Conservation (phyloP, 2,113 vertebrate genomes). For the Pollachius pollachius region DNA sequence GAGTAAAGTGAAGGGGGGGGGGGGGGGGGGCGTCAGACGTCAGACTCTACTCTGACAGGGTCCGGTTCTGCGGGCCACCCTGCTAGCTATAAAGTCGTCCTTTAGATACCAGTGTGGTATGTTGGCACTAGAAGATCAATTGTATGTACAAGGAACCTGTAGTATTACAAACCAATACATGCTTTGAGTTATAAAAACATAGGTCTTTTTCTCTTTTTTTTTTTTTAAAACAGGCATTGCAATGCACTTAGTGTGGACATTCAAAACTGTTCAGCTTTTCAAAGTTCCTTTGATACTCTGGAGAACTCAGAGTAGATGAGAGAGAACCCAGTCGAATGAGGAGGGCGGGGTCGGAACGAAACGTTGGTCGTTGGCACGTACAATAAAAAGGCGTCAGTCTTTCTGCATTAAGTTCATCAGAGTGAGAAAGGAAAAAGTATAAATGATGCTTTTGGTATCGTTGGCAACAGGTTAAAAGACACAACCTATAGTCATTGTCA, state of each 20-base stretch:
- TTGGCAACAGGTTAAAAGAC: slow-evolving; percentile 61
- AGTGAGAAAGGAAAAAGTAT: slow-evolving; percentile 36
- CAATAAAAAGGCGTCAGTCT: slow-evolving; percentile 64
- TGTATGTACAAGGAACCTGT: slow-evolving; percentile 71
- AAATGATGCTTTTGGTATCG: slow-evolving; percentile 62
- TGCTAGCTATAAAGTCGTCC: slow-evolving; percentile 63
- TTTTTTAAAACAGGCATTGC: slow-evolving; percentile 72
- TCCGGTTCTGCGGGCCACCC: slow-evolving; percentile 54
- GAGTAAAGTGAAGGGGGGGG: slow-evolving; percentile 33
- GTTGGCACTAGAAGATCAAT: slow-evolving; percentile 68
- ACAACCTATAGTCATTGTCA: slow-evolving; percentile 63
- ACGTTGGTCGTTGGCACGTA: slow-evolving; percentile 60
- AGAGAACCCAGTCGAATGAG: slow-evolving; percentile 39
- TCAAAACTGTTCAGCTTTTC: slow-evolving; percentile 71
- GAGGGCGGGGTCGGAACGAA: slow-evolving; percentile 39
- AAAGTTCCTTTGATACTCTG: slow-evolving; percentile 59
- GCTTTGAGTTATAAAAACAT: slow-evolving; percentile 73
- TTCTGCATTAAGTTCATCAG: slow-evolving; percentile 37
- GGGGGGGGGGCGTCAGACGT: slow-evolving; percentile 27
- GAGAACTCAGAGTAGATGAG: slow-evolving; percentile 50
- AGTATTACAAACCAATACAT: slow-evolving; percentile 71
- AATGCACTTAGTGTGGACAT: slow-evolving; percentile 80
- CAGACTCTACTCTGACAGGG: slow-evolving; percentile 49
- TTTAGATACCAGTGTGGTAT: slow-evolving; percentile 69
- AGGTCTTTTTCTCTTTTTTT: slow-evolving; percentile 43